Conservation (phyloP, 2,888 invertebrate genomes). For the Cheilosia vulpina region DNA sequence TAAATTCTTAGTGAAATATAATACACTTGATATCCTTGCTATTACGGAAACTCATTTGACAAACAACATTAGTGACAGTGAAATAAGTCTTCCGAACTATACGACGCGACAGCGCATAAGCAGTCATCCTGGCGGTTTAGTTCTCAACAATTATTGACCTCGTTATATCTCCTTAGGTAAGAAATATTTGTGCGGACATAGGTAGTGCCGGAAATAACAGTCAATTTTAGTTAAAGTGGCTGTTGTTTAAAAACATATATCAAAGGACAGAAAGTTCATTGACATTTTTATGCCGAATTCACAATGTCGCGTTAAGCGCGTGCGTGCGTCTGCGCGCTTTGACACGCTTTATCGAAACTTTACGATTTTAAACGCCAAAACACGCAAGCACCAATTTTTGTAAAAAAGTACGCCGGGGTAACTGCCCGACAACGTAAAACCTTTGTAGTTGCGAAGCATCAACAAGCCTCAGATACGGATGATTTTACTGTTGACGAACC, state of each 20-base stretch:
- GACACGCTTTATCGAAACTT: too few species aligned
- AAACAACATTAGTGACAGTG: not conserved
- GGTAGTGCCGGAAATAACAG: not conserved
- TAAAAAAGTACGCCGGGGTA: too few species aligned
- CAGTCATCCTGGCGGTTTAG: not conserved
- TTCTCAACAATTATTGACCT: not conserved
- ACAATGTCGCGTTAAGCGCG: too few species aligned
- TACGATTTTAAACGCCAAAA: too few species aligned
- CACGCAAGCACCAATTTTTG: too few species aligned
- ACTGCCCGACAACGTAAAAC: too few species aligned
- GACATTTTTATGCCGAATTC: too few species aligned
- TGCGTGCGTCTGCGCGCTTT: too few species aligned
- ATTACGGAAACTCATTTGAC: not conserved
- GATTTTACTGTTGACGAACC: too few species aligned
- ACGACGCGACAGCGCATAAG: not conserved
- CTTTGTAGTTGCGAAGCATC: too few species aligned
- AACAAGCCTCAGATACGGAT: too few species aligned
- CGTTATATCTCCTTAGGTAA: not conserved
- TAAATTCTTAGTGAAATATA: not conserved
- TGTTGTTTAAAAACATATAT: not conserved
- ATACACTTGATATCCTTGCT: not conserved
- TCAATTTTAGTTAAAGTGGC: not conserved
- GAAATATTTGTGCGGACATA: conserved; percentile 5
- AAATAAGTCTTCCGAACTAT: not conserved
- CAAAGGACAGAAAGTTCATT: not conserved